Percentiles rank a stretch among this genome's conserved stretches.
Evolutionary conservation across 1,140 invertebrate species (phyloP).

Genomic region (Popillia japonica): DNA sequence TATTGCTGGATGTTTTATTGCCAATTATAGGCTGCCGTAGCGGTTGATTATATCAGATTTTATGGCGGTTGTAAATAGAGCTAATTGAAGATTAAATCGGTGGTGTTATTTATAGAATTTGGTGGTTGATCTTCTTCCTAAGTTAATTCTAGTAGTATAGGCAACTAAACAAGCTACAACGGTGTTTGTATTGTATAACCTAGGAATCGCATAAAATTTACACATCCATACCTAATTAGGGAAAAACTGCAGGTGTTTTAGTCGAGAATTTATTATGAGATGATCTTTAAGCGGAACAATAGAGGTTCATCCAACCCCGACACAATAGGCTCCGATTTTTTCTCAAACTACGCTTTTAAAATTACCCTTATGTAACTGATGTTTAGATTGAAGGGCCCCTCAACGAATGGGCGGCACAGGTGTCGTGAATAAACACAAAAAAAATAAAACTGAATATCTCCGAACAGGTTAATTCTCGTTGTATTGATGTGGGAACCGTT

Average conservation of each 20-base stretch:
- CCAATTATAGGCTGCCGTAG: not conserved
- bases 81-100: not conserved
- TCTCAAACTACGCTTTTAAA: not conserved
- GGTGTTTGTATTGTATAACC: no score
- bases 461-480: slow-evolving; percentile 12
- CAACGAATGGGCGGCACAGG: not conserved
- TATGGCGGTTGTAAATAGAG: not conserved
- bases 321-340: not conserved
- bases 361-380: not conserved
- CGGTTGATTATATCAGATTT: not conserved
- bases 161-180: no score
- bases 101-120: not conserved
- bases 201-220: not conserved
- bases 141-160: no score
- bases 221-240: not conserved
- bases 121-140: not conserved
- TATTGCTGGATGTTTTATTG: slow-evolving; percentile 1
- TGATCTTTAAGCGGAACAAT: not conserved
- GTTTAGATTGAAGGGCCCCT: not conserved
- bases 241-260: not conserved
- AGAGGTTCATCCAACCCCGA: not conserved
- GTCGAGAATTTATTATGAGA: not conserved
- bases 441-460: not conserved
- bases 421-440: slow-evolving; percentile 24
- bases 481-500: slow-evolving; percentile 23